Evolutionary conservation across 2,113 vertebrate species (phyloP).

Genomic region (Phalacrocorax aristotelis): DNA sequence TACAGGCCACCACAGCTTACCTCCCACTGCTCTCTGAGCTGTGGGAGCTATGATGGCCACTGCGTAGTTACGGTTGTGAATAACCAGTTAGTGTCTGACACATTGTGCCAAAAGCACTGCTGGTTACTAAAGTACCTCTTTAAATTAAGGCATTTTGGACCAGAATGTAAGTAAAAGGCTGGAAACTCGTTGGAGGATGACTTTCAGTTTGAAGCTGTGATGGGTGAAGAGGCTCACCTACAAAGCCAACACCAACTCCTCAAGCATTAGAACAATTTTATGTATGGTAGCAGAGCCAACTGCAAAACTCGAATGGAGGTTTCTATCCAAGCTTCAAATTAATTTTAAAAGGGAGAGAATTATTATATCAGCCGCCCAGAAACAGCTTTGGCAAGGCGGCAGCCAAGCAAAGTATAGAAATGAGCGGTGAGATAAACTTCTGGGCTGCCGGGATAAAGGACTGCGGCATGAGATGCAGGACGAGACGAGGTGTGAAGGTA

Average conservation of each 20-base stretch:
- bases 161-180: background rate
- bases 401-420: background rate
- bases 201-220: background rate
- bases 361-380: background rate
- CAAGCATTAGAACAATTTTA: background rate
- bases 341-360: background rate
- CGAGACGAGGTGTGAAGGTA: conserved; percentile 39
- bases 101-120: background rate
- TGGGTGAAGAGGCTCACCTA: background rate
- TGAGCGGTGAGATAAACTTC: conserved; percentile 28
- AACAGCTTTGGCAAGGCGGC: background rate
- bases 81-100: background rate
- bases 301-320: background rate
- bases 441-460: conserved; percentile 38
- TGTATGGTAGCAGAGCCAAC: background rate
- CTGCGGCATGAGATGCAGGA: conserved; percentile 26
- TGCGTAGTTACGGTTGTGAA: background rate
- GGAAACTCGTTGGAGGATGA: background rate
- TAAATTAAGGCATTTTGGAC: background rate
- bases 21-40: background rate
- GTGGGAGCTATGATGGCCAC: background rate
- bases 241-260: background rate
- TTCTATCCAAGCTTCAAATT: background rate
- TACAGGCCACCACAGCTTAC: background rate
- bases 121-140: background rate